A percentile compares a stretch with the other conserved stretches of the same genome.
phyloP scores from a whole-genome alignment of 2,888 invertebrate species.

The Hipparchia sbordonii region DNA sequence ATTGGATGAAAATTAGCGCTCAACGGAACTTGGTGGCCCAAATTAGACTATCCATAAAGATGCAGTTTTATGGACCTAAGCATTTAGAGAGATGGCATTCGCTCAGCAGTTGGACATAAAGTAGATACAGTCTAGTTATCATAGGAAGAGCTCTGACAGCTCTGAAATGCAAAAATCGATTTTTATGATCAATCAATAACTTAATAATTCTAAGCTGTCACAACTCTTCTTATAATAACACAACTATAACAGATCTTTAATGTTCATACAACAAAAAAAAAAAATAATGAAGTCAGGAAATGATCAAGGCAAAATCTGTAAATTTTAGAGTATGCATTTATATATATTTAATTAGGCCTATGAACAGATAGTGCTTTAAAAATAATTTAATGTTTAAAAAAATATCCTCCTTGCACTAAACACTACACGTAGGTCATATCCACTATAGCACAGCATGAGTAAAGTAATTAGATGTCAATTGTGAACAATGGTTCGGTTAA shows the following conservation, averaged over 20 bases:
- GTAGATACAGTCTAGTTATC: background rate
- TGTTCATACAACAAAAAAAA: background rate
- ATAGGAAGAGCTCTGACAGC: no score
- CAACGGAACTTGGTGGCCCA: no score
- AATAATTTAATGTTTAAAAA: background rate
- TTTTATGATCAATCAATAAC: no score
- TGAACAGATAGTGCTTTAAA: background rate
- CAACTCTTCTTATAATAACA: no score
- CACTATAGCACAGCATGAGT: background rate
- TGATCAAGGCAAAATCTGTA: no score
- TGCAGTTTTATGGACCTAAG: no score
- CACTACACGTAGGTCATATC: background rate
- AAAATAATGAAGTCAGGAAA: background rate
- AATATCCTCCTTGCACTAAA: background rate
- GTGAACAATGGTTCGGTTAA: background rate
- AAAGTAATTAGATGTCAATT: background rate
- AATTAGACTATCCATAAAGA: no score
- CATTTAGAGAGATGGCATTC: background rate
- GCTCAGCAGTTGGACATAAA: background rate
- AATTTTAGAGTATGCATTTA: no score
- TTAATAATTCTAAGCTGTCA: no score
- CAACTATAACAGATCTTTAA: no score
- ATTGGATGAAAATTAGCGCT: no score
- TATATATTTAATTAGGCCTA: background rate
- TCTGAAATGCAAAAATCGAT: background rate